Evolutionary conservation across 1,140 invertebrate species (phyloP).

Genomic region (Oreohelix idahoensis): DNA sequence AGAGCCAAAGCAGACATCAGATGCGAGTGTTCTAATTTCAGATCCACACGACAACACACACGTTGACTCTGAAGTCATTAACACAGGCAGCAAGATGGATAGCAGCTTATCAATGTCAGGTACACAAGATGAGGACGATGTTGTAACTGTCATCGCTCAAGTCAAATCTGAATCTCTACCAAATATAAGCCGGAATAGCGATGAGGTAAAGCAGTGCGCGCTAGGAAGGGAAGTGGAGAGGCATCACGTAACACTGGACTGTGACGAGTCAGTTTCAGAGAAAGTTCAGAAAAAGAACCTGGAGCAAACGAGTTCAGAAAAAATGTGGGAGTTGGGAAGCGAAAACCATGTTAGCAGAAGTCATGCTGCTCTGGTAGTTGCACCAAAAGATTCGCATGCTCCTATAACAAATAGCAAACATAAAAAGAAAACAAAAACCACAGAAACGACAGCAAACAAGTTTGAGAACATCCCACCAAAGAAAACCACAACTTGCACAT

Average conservation of each 20-base stretch:
- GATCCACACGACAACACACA: background rate
- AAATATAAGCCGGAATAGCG: background rate
- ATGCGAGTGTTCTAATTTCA: background rate
- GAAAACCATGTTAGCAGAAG: background rate
- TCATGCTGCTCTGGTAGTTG: too few relatives aligned
- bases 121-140: background rate
- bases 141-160: background rate
- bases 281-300: background rate
- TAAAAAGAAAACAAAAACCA: constrained; percentile 28
- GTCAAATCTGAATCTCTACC: background rate
- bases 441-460: constrained; percentile 8
- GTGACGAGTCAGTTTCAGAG: background rate
- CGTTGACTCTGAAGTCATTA: background rate
- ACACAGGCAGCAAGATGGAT: background rate
- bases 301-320: background rate
- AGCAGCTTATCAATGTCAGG: background rate
- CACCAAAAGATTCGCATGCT: background rate
- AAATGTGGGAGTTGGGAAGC: background rate
- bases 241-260: background rate
- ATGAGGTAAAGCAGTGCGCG: background rate
- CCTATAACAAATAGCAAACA: background rate
- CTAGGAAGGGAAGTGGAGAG: background rate
- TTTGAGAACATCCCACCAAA: constrained; percentile 23
- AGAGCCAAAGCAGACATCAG: background rate
- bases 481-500: background rate